Conservation (phyloP, 2,797 vertebrate genomes). For the Rhabdomys pumilio region DNA sequence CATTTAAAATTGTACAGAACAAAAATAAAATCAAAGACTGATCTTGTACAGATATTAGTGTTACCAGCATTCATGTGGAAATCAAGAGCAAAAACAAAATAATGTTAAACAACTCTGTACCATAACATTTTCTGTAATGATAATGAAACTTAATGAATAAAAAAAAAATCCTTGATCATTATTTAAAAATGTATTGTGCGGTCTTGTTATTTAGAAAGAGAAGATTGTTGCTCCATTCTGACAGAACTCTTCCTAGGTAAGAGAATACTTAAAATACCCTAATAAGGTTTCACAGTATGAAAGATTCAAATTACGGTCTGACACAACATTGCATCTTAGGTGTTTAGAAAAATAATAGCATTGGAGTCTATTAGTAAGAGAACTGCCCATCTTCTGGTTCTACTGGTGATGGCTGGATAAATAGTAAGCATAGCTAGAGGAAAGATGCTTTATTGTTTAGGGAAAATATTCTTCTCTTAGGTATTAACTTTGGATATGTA, state of each 20-base stretch:
- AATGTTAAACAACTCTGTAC: slow-evolving; percentile 99
- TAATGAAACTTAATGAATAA: slow-evolving; percentile 98
- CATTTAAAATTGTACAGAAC: slow-evolving; percentile 99
- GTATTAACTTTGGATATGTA: slow-evolving; percentile 46
- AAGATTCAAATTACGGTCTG: slow-evolving; percentile 1
- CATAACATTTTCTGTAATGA: slow-evolving; percentile 99
- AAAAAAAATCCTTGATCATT: slow-evolving; percentile 99
- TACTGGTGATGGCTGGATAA: not conserved
- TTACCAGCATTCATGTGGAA: slow-evolving; percentile 99
- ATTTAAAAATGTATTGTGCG: slow-evolving; percentile 93
- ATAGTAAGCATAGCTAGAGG: not conserved
- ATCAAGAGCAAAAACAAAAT: slow-evolving; percentile 97
- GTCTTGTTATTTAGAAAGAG: slow-evolving; percentile 87
- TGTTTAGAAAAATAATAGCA: not conserved
- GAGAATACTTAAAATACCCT: slow-evolving; percentile 17
- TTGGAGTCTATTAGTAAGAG: not conserved
- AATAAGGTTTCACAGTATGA: not conserved
- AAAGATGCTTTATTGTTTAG: slow-evolving; percentile 45
- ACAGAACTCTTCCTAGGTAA: not conserved
- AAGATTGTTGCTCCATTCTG: slow-evolving; percentile 32
- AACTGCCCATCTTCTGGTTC: not conserved
- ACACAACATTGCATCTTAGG: not conserved
- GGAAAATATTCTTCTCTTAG: slow-evolving; percentile 5
- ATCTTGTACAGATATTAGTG: slow-evolving; percentile 99
- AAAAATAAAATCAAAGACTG: slow-evolving; percentile 94